Base-by-base conservation (phyloP, 2,113 vertebrate genomes). In the Sitta europaea region DNA sequence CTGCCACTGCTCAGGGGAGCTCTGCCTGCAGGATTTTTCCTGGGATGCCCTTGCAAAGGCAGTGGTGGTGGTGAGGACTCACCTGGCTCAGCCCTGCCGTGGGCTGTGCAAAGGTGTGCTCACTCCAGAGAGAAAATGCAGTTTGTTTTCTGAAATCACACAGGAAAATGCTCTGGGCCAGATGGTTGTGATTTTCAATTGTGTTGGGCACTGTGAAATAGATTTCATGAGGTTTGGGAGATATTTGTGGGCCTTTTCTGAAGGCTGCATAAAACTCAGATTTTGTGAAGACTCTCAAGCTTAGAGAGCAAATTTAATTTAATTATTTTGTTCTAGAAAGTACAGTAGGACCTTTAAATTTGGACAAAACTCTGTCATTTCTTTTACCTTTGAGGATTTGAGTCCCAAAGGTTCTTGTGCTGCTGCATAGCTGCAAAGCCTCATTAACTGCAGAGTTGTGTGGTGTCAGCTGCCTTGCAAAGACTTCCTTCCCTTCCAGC, bases 391-490 rank as follows among this genome's bases (percentile, higher is more conserved):
- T 33, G 81, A 66, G 87, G 29, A 24, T n/a, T 17, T 11, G 70
- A n/a, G 51, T 73, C 54, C 81, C 83, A n/a, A 27, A 78, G 88
- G 79, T 58, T 91, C 61, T 92, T 48, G 45, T 50, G 14, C 68
- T 81, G 72, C 27, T 57, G 82, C 53, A 86, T 65, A 70, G 45
- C 55, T 71, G 51, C 48, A 72, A 62, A 94, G 72, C 53, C 47
- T 78, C 70, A 18, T 62, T 62, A 54, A 73, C 5, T 50, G 78
- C 50, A 24, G 40, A 42, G 54, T 43, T 75, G 58, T 23, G 0
- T 88, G 68, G 71, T 75, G 14, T 40, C 73, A 61, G 12, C 77
- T 89, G 73, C 77, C 62, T 50, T 36, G 66, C 74, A 53, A 45
- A 80, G 38, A 12, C 35, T 87, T 90, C 72, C 57, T 85, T 62